Percentiles rank a stretch among this genome's conserved stretches.
Conservation (phyloP, 2,113 vertebrate genomes). For the Bos javanicus region DNA sequence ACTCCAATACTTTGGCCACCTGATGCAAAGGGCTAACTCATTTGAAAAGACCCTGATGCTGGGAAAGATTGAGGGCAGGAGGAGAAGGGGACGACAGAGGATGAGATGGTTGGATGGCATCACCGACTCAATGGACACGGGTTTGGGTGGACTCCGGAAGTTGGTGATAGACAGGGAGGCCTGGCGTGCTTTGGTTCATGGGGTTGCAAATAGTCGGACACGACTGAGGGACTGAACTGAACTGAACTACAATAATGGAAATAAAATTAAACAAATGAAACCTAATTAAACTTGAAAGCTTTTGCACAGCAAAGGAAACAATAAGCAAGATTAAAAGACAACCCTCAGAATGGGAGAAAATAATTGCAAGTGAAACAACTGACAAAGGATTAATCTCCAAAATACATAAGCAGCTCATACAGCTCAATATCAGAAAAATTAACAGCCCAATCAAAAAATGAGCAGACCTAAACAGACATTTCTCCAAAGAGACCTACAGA, state of each 20-base stretch:
- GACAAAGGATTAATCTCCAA: background rate
- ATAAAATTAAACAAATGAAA: background rate
- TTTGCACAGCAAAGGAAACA: background rate
- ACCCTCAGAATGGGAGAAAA: background rate
- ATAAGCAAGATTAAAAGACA: background rate
- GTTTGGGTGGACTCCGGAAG: background rate
- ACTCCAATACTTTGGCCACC: background rate
- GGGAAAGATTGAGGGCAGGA: background rate
- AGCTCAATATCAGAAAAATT: background rate
- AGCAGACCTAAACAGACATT: background rate
- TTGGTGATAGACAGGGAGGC: background rate
- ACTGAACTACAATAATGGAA: background rate
- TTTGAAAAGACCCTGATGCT: background rate
- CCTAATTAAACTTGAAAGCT: background rate
- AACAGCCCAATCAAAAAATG: background rate
- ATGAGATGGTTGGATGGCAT: background rate
- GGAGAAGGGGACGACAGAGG: background rate
- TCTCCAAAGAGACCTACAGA: background rate
- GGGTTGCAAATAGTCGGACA: rapidly evolving
- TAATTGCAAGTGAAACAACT: background rate
- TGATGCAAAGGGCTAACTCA: background rate
- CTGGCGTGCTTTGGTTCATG: background rate
- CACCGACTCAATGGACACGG: background rate
- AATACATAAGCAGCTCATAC: background rate
- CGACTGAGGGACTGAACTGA: background rate